phyloP scores from a whole-genome alignment of 2,113 vertebrate genomes.

The Triplophysa siluroides region DNA sequence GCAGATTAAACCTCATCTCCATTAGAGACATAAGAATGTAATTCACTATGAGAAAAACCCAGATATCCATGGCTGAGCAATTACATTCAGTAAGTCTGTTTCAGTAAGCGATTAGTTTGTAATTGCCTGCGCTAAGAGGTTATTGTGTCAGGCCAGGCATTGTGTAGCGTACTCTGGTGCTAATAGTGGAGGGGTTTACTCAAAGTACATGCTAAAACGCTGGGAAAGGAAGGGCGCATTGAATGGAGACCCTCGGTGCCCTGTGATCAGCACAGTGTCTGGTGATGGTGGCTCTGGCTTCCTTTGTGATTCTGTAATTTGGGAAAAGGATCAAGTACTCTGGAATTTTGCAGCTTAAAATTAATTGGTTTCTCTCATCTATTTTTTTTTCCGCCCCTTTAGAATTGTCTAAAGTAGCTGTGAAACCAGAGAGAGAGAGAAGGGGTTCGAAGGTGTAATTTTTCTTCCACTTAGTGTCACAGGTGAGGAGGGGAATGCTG shows the following conservation, averaged over 20 bases:
- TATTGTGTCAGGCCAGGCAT: slow-evolving; percentile 58
- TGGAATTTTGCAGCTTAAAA: slow-evolving; percentile 59
- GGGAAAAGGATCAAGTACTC: slow-evolving; percentile 56
- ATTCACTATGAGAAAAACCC: not conserved
- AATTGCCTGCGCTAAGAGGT: slow-evolving; percentile 51
- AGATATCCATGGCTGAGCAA: slow-evolving; percentile 27
- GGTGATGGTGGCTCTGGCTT: slow-evolving; percentile 33
- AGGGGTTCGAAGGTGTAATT: slow-evolving; percentile 52
- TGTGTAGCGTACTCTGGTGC: slow-evolving; percentile 45
- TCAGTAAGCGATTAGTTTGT: slow-evolving; percentile 29
- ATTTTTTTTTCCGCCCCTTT: slow-evolving; percentile 12
- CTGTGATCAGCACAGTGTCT: slow-evolving; percentile 55
- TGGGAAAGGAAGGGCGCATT: slow-evolving; percentile 22
- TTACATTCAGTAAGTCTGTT: slow-evolving; percentile 7
- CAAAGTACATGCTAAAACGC: slow-evolving; percentile 35
- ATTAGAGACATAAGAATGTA: slow-evolving; percentile 16
- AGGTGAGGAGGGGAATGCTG: slow-evolving; percentile 48
- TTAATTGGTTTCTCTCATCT: slow-evolving; percentile 63
- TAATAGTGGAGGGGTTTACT: slow-evolving; percentile 50
- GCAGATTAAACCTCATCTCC: slow-evolving; percentile 16
- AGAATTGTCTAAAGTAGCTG: slow-evolving; percentile 50
- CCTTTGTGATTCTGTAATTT: slow-evolving; percentile 57
- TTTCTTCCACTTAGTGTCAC: slow-evolving; percentile 64
- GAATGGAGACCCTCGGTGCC: slow-evolving; percentile 34
- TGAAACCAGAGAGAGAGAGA: slow-evolving; percentile 20